Evolutionary conservation across 2,797 vertebrate genomes (phyloP), one percentile per base, ranked within the genome.

Genomic region (Distichodus sexfasciatus): DNA sequence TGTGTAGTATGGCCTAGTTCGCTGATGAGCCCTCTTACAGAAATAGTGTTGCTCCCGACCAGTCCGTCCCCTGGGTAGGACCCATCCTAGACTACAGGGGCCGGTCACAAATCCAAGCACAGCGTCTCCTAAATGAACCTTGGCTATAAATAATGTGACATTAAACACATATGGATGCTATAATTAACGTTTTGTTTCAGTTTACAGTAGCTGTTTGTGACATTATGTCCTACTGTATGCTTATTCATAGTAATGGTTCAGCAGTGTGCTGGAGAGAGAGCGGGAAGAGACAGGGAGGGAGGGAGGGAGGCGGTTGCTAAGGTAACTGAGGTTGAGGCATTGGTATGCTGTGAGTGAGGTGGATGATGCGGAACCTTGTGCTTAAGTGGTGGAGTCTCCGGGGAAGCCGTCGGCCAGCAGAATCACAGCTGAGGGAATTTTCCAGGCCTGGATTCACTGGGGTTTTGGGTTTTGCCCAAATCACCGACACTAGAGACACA

Each of bases 361-460:
- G n/a, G 69, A 50, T 68, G 81, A 81, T 87, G 80, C 77, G 73
- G 74, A 51, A 14, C 33, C 76, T 80, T 6, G 29, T 46, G 55
- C 71, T 38, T 24, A 23, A 41, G 57, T 15, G n/a, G n/a, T n/a
- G n/a, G n/a, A n/a, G n/a, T n/a, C n/a, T n/a, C n/a, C n/a, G n/a
- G n/a, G n/a, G n/a, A 44, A 43, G 31, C 59, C 6, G 5, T 9
- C 6, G 36, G 51, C 63, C 72, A 50, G 43, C 64, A 65, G 75
- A 60, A 58, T 6, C 14, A 15, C 35, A 26, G 10, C 8, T 31
- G 51, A 54, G 51, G 67, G 67, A 67, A 60, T 47, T 60, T 66
- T 61, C 70, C 47, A 53, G 38, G 41, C 44, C 44, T 63, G 48
- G 19, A 36, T 58, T 50, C 60, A 36, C 36, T 17, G 44, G 66